Evolutionary conservation across 1,140 invertebrate genomes (phyloP), one percentile per base, ranked within the genome.

Genomic region (Eupristina koningsbergeri): DNA sequence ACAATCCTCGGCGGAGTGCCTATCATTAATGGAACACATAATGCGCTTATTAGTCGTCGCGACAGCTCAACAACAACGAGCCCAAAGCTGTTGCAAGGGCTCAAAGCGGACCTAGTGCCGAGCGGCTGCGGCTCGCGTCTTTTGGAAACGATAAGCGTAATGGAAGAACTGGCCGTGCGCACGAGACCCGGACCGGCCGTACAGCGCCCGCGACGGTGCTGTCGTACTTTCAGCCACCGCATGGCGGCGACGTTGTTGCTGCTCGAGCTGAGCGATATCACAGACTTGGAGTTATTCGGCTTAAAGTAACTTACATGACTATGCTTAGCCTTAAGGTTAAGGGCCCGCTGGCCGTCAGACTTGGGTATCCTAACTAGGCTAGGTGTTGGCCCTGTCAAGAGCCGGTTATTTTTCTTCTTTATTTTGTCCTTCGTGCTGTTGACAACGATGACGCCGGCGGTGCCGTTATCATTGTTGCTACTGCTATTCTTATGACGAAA

Each of bases 301-400:
- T 85, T 90, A 85, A 85, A 82, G 80, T 82, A 85, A 86, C 83
- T 84, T 85, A 93, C 86, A 85, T 89, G 87, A 90, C 91, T 92
- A 93, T 89, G 87, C 90, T 93, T 92, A 93, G 90, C 90, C 92
- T 93, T 93, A 93, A 90, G 83, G 86, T 92, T 93, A 92, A 90
- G 87, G 88, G 91, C 88, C 91, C 90, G 89, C 89, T 89, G 90
- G 91, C 91, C 90, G 90, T 93, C 92, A 93, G 92, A 93, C 92
- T 92, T 93, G 92, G 90, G 91, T 93, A 93, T 92, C 92, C 91
- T 93, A 93, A 92, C 91, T 93, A 93, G 92, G 91, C 92, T 93
- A 93, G 91, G 90, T 92, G 91, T 91, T 91, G 88, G 73, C 79
- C 81, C 84, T 76, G 8, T 9, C 29, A n/a, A 47, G 75, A 53